phyloP scores from a whole-genome alignment of 2,888 invertebrate species.

The Drymonia ruficornis region DNA sequence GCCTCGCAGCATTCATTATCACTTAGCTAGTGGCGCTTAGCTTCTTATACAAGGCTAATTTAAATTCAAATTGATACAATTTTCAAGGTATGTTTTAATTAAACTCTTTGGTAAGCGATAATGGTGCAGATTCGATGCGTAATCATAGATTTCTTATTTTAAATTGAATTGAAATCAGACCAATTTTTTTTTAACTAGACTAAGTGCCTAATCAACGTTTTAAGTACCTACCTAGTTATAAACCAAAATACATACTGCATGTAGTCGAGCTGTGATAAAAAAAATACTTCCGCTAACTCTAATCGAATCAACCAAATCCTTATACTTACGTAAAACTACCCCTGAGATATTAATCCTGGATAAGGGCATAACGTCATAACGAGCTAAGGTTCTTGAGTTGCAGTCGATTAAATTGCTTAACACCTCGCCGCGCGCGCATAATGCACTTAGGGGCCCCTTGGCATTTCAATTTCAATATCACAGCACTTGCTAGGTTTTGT shows the following conservation, averaged over 20 bases:
- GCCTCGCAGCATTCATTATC: constrained; percentile 51
- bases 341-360: background rate
- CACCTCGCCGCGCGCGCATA: constrained; percentile 31
- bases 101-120: background rate
- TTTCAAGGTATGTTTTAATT: background rate
- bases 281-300: too few species aligned
- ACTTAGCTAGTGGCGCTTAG: constrained; percentile 31
- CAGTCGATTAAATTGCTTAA: constrained; percentile 32
- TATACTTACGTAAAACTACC: background rate
- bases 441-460: constrained; percentile 16
- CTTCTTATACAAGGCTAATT: background rate
- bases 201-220: too few species aligned
- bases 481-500: background rate
- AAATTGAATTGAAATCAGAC: too few species aligned
- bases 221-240: too few species aligned
- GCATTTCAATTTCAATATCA: background rate
- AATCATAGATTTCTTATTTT: too few species aligned
- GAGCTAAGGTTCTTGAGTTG: constrained; percentile 33
- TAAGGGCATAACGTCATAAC: constrained; percentile 29
- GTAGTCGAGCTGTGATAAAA: too few species aligned
- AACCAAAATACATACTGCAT: too few species aligned
- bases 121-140: too few species aligned
- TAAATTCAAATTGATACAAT: background rate
- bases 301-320: background rate
- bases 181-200: too few species aligned